These are phyloP conservation scores for Hydrotaea cyrtoneurina DNA, from an alignment of 2,888 invertebrate species.

Conservation along the genomic window DNA sequence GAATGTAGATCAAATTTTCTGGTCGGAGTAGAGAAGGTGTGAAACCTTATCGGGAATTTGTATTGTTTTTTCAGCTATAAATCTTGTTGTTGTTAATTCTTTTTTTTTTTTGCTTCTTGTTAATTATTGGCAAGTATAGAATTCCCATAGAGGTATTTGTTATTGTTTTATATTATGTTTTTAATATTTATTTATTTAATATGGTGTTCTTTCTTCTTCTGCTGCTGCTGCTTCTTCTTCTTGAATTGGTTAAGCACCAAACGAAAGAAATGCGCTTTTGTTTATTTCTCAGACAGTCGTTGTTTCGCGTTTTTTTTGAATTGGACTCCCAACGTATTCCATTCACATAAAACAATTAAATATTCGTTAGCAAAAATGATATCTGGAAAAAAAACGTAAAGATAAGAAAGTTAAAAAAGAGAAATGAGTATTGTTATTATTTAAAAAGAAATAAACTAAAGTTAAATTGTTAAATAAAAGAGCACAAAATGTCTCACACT, in stretches of 20 bases:
- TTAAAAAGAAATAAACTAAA: constrained; percentile 5
- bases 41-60: background rate
- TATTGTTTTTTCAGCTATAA: too few relatives aligned
- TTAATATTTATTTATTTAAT: background rate
- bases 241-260: constrained; percentile 54
- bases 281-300: constrained; percentile 7
- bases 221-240: background rate
- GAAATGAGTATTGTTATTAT: background rate
- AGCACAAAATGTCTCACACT: background rate
- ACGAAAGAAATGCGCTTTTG: background rate
- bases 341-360: constrained; percentile 58
- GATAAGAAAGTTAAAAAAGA: constrained; percentile 10
- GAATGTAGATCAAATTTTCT: too few relatives aligned
- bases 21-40: too few relatives aligned
- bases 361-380: constrained; percentile 75
- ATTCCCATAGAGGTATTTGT: constrained; percentile 46
- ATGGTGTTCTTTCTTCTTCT: background rate
- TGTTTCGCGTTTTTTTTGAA: constrained; percentile 52
- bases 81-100: background rate
- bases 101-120: constrained; percentile 61
- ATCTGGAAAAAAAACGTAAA: constrained; percentile 71
- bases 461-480: constrained; percentile 12
- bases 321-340: constrained; percentile 59
- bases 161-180: constrained; percentile 26
- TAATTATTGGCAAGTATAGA: constrained; percentile 52